A percentile compares a stretch with the other conserved stretches of the same genome.
phyloP scores from a whole-genome alignment of 2,888 invertebrate species.

The Scrobipalpa costella region DNA sequence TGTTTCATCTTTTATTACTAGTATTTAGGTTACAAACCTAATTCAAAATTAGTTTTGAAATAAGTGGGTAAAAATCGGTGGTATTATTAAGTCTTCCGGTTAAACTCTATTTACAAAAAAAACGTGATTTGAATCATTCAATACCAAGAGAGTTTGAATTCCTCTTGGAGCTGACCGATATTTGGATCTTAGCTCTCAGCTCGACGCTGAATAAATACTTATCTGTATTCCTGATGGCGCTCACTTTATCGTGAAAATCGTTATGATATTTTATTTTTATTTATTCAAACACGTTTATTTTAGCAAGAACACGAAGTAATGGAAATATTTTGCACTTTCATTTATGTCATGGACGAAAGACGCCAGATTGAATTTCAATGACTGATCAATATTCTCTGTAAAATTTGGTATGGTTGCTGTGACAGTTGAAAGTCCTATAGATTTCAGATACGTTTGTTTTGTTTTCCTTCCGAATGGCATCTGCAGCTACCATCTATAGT shows the following conservation, averaged over 20 bases:
- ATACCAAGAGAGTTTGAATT: neutral
- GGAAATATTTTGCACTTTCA: neutral
- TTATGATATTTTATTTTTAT: too few relatives aligned
- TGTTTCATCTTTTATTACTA: too few relatives aligned
- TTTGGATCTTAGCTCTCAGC: neutral
- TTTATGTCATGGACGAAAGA: neutral
- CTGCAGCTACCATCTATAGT: too few relatives aligned
- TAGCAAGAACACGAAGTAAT: neutral
- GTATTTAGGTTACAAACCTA: too few relatives aligned
- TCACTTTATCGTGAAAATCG: neutral
- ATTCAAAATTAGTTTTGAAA: neutral
- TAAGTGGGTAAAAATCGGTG: neutral
- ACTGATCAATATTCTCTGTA: too few relatives aligned
- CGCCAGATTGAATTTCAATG: too few relatives aligned
- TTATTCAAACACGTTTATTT: neutral
- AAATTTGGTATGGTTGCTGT: too few relatives aligned
- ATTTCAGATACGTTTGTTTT: too few relatives aligned
- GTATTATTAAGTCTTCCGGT: too few relatives aligned
- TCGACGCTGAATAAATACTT: slow-evolving; percentile 3
- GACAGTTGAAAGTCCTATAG: too few relatives aligned
- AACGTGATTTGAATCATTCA: neutral
- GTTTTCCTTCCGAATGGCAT: too few relatives aligned
- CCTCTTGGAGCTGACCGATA: slow-evolving; percentile 3
- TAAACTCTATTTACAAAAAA: neutral
- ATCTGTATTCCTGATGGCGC: slow-evolving; percentile 4